These are phyloP conservation scores for Phymatocera aterrima DNA, from an alignment of 2,888 invertebrate species.

Conservation along the genomic window DNA sequence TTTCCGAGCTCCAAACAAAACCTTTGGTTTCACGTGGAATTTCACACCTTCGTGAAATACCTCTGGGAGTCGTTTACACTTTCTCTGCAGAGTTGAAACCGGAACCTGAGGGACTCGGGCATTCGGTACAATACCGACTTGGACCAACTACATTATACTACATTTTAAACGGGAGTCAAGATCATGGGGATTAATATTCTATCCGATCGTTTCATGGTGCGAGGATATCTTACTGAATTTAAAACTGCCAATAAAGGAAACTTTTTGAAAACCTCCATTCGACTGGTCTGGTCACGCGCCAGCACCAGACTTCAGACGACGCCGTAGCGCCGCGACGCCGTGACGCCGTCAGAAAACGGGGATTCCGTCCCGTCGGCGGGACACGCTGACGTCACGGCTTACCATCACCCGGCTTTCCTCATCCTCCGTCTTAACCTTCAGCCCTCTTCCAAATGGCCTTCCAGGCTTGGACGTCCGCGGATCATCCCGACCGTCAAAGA, in stretches of 20 bases:
- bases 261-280: neutral
- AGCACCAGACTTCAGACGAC: constrained; percentile 65
- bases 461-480: neutral
- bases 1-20: constrained; percentile 1
- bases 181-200: neutral
- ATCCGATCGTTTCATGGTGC: neutral
- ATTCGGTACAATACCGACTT: neutral
- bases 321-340: constrained; percentile 35
- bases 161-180: neutral
- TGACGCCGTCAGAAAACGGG: constrained; percentile 48
- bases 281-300: constrained; percentile 35
- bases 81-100: neutral
- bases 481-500: neutral
- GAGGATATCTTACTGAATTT: neutral
- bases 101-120: neutral
- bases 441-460: neutral
- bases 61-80: neutral
- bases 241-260: neutral
- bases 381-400: constrained; percentile 15
- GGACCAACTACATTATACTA: neutral
- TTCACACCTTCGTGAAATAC: neutral
- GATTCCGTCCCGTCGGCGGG: constrained; percentile 32
- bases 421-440: too few species aligned
- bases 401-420: neutral
- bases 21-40: neutral